Percentiles rank a stretch among this genome's conserved stretches.
Conservation (phyloP, 2,113 vertebrate species). For the Tor tambroides region DNA sequence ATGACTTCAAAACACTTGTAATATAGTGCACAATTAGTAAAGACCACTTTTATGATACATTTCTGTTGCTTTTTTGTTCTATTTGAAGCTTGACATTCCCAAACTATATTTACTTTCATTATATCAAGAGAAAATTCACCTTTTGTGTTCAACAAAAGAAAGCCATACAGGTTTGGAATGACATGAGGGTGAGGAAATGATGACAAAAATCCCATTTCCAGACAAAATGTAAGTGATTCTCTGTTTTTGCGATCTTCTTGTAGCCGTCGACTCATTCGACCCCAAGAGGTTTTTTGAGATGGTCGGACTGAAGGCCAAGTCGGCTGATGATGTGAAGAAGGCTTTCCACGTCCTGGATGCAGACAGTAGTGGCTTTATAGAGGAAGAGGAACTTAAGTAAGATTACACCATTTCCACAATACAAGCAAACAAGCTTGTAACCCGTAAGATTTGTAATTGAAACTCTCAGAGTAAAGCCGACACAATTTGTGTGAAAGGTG, state of each 20-base stretch:
- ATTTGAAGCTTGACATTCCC: background rate
- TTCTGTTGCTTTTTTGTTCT: background rate
- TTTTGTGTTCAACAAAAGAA: background rate
- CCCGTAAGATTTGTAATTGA: background rate
- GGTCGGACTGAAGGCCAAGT: slow-evolving; percentile 80
- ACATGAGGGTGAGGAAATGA: background rate
- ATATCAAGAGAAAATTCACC: background rate
- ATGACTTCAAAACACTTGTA: background rate
- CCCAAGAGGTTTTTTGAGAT: slow-evolving; percentile 83
- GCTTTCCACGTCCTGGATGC: slow-evolving; percentile 82
- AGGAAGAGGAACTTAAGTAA: slow-evolving; percentile 86
- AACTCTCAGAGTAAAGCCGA: background rate
- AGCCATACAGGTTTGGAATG: background rate
- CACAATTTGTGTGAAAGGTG: background rate
- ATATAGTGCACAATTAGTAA: background rate
- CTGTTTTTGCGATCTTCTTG: slow-evolving; percentile 53
- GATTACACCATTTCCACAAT: slow-evolving; percentile 5
- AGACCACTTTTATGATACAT: background rate
- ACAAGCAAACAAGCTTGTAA: background rate
- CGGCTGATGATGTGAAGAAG: slow-evolving; percentile 77
- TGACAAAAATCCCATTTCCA: background rate
- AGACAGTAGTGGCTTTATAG: slow-evolving; percentile 83
- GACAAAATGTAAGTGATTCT: background rate
- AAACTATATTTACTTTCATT: background rate
- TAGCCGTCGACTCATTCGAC: slow-evolving; percentile 81